A percentile compares a stretch with the other conserved stretches of the same genome.
phyloP scores from a whole-genome alignment of 2,888 invertebrate genomes.

The Candidula unifasciata region DNA sequence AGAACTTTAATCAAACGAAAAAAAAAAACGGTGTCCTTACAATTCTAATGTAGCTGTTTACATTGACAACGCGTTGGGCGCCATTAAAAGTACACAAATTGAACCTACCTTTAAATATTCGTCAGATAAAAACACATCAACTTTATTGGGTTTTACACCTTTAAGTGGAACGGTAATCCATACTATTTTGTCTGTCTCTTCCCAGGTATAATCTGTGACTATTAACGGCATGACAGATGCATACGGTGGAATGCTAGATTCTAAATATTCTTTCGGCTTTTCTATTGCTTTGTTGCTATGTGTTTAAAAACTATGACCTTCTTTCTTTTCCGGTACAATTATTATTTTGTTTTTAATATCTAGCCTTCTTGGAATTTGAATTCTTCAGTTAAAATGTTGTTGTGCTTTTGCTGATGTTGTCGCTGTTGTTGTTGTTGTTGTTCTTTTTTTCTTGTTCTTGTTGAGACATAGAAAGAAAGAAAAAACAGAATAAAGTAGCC shows the following conservation, averaged over 20 bases:
- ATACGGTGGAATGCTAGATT: too few relatives aligned
- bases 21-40: too few relatives aligned
- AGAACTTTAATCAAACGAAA: too few relatives aligned
- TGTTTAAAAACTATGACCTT: not conserved
- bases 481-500: too few relatives aligned
- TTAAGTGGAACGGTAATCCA: constrained; percentile 84
- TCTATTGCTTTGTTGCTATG: not conserved
- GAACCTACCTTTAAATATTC: constrained; percentile 51
- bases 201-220: constrained; percentile 87
- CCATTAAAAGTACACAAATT: too few relatives aligned
- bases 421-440: too few relatives aligned
- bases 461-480: too few relatives aligned
- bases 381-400: not conserved
- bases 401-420: too few relatives aligned
- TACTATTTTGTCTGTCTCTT: constrained; percentile 83
- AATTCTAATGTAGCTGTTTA: too few relatives aligned
- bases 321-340: too few relatives aligned
- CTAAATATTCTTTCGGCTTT: too few relatives aligned
- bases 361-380: not conserved
- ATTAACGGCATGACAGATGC: constrained; percentile 77
- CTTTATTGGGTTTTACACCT: constrained; percentile 82
- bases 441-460: too few relatives aligned
- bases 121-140: constrained; percentile 48
- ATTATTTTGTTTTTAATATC: not conserved
- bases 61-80: constrained; percentile 19